phyloP scores from a whole-genome alignment of 1,140 invertebrate species.

The Euwallacea similis region DNA sequence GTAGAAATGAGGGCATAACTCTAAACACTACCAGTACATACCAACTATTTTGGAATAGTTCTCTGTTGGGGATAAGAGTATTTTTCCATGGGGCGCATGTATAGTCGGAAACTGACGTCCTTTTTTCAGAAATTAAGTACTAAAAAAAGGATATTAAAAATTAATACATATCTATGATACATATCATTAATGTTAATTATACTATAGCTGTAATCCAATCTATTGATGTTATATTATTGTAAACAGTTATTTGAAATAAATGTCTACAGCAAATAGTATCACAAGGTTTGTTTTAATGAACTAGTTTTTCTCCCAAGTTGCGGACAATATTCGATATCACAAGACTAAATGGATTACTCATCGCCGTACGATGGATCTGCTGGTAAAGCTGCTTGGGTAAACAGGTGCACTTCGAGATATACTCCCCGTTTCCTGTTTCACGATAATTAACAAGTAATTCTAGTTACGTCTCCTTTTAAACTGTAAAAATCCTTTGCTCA shows the following conservation, averaged over 20 bases:
- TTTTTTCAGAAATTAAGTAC: conserved; percentile 2
- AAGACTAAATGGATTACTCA: too few relatives aligned
- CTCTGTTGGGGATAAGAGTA: not conserved
- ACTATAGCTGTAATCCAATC: conserved; percentile 38
- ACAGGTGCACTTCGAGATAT: too few relatives aligned
- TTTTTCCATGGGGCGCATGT: conserved; percentile 21
- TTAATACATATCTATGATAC: conserved; percentile 53
- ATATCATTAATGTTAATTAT: conserved; percentile 46
- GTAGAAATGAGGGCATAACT: not conserved
- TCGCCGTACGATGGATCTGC: too few relatives aligned
- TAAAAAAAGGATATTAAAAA: conserved; percentile 29
- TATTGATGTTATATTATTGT: conserved; percentile 52
- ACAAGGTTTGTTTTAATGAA: not conserved
- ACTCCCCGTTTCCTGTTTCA: too few relatives aligned
- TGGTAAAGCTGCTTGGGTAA: too few relatives aligned
- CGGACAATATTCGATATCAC: too few relatives aligned
- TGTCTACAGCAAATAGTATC: conserved; percentile 49
- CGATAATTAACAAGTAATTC: too few relatives aligned
- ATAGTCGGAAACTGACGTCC: conserved; percentile 15
- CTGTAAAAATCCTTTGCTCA: too few relatives aligned
- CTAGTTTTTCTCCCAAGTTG: too few relatives aligned
- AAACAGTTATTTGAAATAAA: conserved; percentile 50
- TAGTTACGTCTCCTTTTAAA: too few relatives aligned
- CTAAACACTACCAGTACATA: not conserved
- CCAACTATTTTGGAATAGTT: too few relatives aligned